A percentile compares a stretch with the other conserved stretches of the same genome.
phyloP scores from a whole-genome alignment of 2,113 vertebrate genomes.

The Istiophorus platypterus region DNA sequence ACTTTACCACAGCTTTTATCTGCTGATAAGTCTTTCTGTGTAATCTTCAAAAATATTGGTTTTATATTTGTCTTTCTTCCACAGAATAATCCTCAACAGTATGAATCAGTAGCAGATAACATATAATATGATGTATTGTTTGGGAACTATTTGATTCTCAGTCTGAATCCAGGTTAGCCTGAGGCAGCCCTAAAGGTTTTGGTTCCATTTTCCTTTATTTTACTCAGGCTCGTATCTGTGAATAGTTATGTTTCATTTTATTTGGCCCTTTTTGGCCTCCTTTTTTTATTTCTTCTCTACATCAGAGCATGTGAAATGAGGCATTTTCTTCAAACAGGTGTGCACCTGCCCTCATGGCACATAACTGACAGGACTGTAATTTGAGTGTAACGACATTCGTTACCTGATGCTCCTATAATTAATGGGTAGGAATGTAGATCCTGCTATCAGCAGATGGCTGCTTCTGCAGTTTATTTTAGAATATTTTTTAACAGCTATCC shows the following conservation, averaged over 20 bases:
- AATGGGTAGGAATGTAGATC: constrained; percentile 42
- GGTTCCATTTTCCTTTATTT: constrained; percentile 41
- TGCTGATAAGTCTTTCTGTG: constrained; percentile 26
- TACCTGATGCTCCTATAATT: constrained; percentile 65
- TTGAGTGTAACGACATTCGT: constrained; percentile 58
- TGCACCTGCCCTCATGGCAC: constrained; percentile 22
- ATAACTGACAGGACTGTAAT: constrained; percentile 62
- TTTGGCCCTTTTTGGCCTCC: not conserved
- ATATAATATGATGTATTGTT: constrained; percentile 24
- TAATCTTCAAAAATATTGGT: constrained; percentile 6
- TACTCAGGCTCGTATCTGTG: constrained; percentile 38
- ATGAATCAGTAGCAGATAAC: constrained; percentile 33
- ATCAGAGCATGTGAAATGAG: constrained; percentile 53
- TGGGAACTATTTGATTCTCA: constrained; percentile 36
- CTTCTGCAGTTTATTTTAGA: constrained; percentile 43
- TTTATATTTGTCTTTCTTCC: constrained; percentile 12
- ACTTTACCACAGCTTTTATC: constrained; percentile 9
- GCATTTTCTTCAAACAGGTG: constrained; percentile 51
- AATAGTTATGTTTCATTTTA: constrained; percentile 55
- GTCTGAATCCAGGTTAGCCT: constrained; percentile 17
- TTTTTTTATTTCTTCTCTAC: constrained; percentile 20
- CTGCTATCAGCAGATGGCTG: constrained; percentile 51
- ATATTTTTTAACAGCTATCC: constrained; percentile 43
- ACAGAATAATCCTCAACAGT: constrained; percentile 27
- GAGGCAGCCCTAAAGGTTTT: constrained; percentile 24